phyloP scores from a whole-genome alignment of 2,113 vertebrate genomes.

The Dinomys branickii region DNA sequence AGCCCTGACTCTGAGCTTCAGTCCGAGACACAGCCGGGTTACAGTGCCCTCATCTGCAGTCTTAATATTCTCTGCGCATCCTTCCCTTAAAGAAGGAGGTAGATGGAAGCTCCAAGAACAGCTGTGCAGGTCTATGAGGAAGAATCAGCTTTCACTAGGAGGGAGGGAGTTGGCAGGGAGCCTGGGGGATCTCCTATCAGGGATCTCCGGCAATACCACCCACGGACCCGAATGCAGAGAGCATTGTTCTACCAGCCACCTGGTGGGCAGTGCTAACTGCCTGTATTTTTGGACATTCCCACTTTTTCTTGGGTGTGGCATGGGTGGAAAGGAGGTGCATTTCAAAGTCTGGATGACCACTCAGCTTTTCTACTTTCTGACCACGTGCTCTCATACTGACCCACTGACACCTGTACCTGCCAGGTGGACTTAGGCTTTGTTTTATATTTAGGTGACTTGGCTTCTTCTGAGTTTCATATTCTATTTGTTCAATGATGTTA shows the following conservation, averaged over 20 bases:
- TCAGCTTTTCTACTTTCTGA: not conserved
- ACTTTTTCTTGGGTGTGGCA: not conserved
- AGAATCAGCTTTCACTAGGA: too few relatives aligned
- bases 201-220: too few relatives aligned
- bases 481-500: not conserved
- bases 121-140: not conserved
- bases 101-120: not conserved
- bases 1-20: not conserved
- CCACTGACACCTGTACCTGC: too few relatives aligned
- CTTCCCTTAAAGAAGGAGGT: accelerated
- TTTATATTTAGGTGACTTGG: too few relatives aligned
- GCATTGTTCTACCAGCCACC: accelerated
- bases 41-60: accelerated
- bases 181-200: accelerated
- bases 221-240: not conserved
- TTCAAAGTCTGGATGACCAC: too few relatives aligned
- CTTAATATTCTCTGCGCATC: accelerated
- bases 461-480: not conserved
- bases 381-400: not conserved
- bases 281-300: not conserved
- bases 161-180: too few relatives aligned
- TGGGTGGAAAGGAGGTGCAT: accelerated
- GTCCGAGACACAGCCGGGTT: accelerated
- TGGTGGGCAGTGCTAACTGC: too few relatives aligned
- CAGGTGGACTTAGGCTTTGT: not conserved